Percentiles rank a stretch among this genome's conserved stretches.
Conservation (phyloP, 2,113 vertebrate genomes). For the Gyps fulvus region DNA sequence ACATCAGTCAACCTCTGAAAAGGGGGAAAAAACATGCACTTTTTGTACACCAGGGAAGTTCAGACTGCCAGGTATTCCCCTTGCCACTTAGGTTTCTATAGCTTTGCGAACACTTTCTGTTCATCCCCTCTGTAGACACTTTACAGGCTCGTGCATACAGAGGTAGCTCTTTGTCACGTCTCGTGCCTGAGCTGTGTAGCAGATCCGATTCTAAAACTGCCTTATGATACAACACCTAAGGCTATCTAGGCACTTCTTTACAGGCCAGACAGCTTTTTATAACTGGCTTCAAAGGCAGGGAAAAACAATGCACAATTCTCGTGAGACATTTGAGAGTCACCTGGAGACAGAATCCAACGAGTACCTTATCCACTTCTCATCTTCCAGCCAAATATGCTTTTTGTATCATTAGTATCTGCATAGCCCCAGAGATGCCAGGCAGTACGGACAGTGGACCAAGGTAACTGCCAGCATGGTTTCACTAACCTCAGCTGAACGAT, state of each 20-base stretch:
- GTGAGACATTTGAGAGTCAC: neutral
- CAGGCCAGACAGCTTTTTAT: neutral
- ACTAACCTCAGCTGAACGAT: neutral
- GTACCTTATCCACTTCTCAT: neutral
- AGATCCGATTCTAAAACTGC: neutral
- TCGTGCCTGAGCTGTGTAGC: neutral
- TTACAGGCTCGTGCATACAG: rapidly evolving
- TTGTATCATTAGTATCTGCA: neutral
- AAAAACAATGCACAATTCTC: neutral
- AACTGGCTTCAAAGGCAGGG: neutral
- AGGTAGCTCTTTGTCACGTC: neutral
- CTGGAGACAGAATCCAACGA: neutral
- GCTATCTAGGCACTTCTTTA: neutral
- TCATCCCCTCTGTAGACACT: neutral
- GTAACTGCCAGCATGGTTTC: neutral
- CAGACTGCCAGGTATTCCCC: neutral
- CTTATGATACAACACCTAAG: neutral
- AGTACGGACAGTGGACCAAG: rapidly evolving
- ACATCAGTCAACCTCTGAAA: slow-evolving; percentile 92
- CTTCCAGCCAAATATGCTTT: neutral
- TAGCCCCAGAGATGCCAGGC: neutral
- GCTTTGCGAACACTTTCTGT: neutral
- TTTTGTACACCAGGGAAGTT: neutral
- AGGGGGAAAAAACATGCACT: neutral
- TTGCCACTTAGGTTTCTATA: neutral